phyloP scores from a whole-genome alignment of 2,797 vertebrate genomes.

The Xiphophorus birchmanni region DNA sequence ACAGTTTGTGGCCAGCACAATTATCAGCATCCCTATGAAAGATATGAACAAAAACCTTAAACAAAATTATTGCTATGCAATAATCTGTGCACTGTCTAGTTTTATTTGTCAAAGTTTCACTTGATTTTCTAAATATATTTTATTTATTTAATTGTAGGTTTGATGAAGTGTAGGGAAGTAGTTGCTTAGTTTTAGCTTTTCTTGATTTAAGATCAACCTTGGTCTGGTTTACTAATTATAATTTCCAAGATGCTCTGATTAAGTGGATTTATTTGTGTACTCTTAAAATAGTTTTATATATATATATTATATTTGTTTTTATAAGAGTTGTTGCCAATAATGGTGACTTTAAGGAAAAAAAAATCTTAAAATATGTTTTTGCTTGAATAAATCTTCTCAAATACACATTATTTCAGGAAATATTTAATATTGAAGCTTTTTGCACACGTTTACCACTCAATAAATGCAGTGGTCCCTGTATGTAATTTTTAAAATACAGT shows the following conservation, averaged over 20 bases:
- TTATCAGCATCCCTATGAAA: background rate
- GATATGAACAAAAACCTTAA: background rate
- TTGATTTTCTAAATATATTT: background rate
- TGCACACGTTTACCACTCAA: background rate
- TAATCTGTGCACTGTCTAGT: too few species aligned
- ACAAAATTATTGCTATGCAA: background rate
- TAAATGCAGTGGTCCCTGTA: background rate
- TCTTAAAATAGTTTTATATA: too few species aligned
- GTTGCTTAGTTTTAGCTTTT: background rate
- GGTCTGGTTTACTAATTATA: background rate
- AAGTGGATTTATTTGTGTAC: background rate
- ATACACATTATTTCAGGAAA: background rate
- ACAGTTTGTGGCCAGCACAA: background rate
- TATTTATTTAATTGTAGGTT: background rate
- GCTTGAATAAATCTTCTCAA: background rate
- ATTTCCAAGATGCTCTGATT: background rate
- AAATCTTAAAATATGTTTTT: background rate
- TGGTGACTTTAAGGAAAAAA: background rate
- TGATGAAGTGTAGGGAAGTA: background rate
- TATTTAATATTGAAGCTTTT: background rate
- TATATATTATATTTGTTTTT: background rate
- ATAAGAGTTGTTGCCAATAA: background rate
- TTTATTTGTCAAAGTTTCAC: background rate
- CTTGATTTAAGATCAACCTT: background rate
- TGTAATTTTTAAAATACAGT: background rate